Conservation (phyloP, 2,888 invertebrate species). For the Amaurobius ferox region DNA sequence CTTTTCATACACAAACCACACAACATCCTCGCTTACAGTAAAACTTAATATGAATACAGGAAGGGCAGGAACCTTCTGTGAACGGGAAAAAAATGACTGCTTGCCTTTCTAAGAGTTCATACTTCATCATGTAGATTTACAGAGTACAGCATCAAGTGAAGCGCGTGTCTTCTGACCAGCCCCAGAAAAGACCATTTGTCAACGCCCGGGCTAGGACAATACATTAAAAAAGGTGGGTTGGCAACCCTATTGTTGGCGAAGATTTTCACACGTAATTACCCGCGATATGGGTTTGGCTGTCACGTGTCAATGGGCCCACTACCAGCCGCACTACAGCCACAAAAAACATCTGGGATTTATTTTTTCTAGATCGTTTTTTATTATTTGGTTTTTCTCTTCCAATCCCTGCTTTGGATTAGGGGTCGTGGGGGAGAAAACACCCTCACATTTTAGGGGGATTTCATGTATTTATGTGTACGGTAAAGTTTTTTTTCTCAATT, state of each 20-base stretch:
- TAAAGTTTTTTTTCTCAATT: not conserved
- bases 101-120: conserved; percentile 5
- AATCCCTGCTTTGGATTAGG: not conserved
- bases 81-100: not conserved
- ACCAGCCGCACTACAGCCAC: conserved; percentile 51
- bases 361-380: conserved; percentile 10
- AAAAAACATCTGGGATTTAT: conserved; percentile 63
- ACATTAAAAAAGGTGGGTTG: conserved; percentile 38
- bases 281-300: conserved; percentile 59
- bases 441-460: not conserved
- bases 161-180: conserved; percentile 6
- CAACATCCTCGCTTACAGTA: not conserved
- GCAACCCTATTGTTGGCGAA: conserved; percentile 57
- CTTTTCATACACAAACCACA: not conserved
- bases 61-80: not conserved
- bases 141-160: not conserved
- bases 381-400: not conserved
- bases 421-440: not conserved
- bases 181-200: conserved; percentile 55
- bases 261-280: conserved; percentile 72
- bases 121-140: not conserved
- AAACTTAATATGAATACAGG: conserved; percentile 5
- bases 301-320: conserved; percentile 66
- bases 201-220: conserved; percentile 50
- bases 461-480: not conserved